These are phyloP conservation scores for Zophobas atratus DNA, from an alignment of 1,140 invertebrate genomes.

Conservation along the genomic window DNA sequence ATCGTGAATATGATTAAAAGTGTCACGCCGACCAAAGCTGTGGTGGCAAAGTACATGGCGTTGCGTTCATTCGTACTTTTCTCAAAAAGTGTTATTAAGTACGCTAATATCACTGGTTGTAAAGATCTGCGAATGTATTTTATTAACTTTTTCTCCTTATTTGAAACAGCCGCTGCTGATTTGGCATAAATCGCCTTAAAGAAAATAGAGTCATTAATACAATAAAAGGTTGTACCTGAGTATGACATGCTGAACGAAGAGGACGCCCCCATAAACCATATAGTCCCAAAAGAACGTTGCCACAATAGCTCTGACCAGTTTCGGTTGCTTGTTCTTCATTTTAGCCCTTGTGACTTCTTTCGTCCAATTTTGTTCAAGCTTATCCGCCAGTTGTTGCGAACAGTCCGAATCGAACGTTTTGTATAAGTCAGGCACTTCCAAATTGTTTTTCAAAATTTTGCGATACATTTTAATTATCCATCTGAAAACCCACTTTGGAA, in stretches of 20 bases:
- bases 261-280: conserved; percentile 67
- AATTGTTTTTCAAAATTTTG: conserved; percentile 55
- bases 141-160: neutral
- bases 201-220: too few species aligned
- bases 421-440: conserved; percentile 61
- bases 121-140: conserved; percentile 64
- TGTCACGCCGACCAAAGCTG: conserved; percentile 53
- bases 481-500: conserved; percentile 51
- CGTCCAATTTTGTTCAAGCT: conserved; percentile 70
- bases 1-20: conserved; percentile 55
- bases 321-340: conserved; percentile 55
- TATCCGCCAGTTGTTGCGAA: conserved; percentile 67
- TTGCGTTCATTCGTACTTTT: neutral
- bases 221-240: conserved; percentile 4
- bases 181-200: too few species aligned
- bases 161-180: too few species aligned
- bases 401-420: conserved; percentile 56
- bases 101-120: conserved; percentile 69
- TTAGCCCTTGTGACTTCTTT: conserved; percentile 64
- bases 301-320: conserved; percentile 67
- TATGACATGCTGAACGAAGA: conserved; percentile 65
- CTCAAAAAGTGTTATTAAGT: conserved; percentile 60
- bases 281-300: conserved; percentile 67
- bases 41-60: conserved; percentile 54
- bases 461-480: conserved; percentile 61